These are phyloP conservation scores for Xanthia icteritia DNA, from an alignment of 2,888 invertebrate genomes.

Conservation along the genomic window DNA sequence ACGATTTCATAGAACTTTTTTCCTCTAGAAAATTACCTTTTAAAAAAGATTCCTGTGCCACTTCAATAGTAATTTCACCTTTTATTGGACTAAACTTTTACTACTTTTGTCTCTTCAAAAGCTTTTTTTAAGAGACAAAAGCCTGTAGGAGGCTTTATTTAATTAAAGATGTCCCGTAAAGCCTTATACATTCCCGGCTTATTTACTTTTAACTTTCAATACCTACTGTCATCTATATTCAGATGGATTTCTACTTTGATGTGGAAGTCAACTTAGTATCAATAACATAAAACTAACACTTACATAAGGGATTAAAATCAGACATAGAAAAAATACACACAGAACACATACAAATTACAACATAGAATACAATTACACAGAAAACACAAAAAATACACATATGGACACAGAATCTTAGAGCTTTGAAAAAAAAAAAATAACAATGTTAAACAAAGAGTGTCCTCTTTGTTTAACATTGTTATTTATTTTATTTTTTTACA, in stretches of 20 bases:
- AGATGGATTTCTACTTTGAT: constrained; percentile 10
- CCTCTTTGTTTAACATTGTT: too few species aligned
- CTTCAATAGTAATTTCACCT: constrained; percentile 10
- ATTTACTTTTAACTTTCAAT: constrained; percentile 13
- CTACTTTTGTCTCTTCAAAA: background rate
- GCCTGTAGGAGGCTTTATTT: constrained; percentile 5
- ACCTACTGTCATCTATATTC: constrained; percentile 4
- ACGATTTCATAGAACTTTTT: background rate
- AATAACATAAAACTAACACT: too few species aligned
- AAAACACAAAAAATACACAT: too few species aligned
- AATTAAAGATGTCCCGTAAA: constrained; percentile 13
- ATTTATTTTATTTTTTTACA: too few species aligned
- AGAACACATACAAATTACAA: too few species aligned
- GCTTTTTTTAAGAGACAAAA: background rate
- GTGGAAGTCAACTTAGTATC: background rate
- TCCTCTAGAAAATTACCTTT: background rate
- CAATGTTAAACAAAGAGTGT: too few species aligned
- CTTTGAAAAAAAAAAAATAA: too few species aligned
- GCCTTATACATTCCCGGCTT: background rate
- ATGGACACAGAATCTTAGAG: too few species aligned
- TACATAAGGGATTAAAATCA: background rate
- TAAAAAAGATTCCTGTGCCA: too few species aligned
- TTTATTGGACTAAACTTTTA: background rate
- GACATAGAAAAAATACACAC: background rate
- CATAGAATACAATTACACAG: too few species aligned